phyloP scores from a whole-genome alignment of 2,888 invertebrate genomes.

The Dynastes grantii region DNA sequence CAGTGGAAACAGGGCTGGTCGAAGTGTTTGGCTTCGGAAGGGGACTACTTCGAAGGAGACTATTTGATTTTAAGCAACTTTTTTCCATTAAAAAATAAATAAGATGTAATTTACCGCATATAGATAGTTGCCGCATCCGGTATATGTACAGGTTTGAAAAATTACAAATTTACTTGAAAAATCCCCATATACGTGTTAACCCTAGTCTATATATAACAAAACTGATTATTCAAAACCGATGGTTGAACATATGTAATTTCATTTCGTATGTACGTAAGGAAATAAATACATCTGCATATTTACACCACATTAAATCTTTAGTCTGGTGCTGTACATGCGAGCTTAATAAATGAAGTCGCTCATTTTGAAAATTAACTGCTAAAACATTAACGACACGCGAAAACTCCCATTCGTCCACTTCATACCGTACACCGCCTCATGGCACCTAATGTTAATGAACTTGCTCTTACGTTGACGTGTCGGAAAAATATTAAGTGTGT shows the following conservation, averaged over 20 bases:
- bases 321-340: neutral
- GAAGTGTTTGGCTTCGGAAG: too few species aligned
- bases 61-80: too few species aligned
- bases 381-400: conserved; percentile 20
- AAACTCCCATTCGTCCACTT: neutral
- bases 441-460: conserved; percentile 8
- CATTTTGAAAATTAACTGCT: conserved; percentile 16
- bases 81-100: too few species aligned
- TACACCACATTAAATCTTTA: neutral
- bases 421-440: too few species aligned
- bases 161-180: too few species aligned
- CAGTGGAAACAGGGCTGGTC: too few species aligned
- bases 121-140: too few species aligned
- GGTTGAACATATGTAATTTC: neutral
- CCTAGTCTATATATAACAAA: too few species aligned
- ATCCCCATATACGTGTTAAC: too few species aligned
- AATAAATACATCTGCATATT: neutral
- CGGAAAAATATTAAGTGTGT: conserved; percentile 11
- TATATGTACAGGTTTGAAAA: too few species aligned
- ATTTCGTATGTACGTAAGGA: neutral
- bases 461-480: conserved; percentile 3
- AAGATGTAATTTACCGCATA: too few species aligned
- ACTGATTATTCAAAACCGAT: neutral
- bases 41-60: too few species aligned
- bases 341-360: conserved; percentile 7